These are phyloP conservation scores for Gymnothorax reevesii DNA, from an alignment of 2,797 vertebrate species.

Conservation along the genomic window DNA sequence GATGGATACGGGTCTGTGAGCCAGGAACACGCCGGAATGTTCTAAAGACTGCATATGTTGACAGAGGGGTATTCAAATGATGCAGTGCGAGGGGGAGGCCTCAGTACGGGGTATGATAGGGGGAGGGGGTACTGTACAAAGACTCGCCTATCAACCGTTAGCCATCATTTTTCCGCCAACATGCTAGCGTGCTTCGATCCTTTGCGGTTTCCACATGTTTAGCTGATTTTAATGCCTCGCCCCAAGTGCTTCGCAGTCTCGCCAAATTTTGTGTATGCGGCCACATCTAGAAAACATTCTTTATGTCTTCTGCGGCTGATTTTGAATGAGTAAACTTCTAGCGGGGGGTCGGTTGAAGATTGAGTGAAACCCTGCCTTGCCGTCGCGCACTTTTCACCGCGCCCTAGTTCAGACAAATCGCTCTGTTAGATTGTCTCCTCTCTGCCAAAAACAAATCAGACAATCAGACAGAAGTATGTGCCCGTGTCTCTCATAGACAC, in stretches of 20 bases:
- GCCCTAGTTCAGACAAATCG: not conserved
- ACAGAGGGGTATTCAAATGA: conserved; percentile 10
- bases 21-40: conserved; percentile 3
- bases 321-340: not conserved
- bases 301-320: not conserved
- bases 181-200: not conserved
- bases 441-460: not conserved
- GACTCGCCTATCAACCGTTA: not conserved
- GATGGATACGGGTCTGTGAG: conserved; percentile 1
- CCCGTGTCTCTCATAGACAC: not conserved
- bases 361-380: not conserved
- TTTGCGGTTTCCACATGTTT: not conserved
- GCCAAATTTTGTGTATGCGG: not conserved
- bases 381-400: not conserved
- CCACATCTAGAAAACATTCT: not conserved
- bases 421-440: not conserved
- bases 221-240: not conserved
- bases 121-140: not conserved
- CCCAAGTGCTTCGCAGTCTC: not conserved
- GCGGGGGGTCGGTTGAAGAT: not conserved
- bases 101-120: not conserved
- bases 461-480: not conserved
- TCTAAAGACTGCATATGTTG: conserved; percentile 12
- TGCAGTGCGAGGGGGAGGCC: not conserved
- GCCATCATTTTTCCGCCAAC: not conserved